Evolutionary conservation across 2,113 vertebrate genomes (phyloP).

Genomic region (Menidia beryllina): DNA sequence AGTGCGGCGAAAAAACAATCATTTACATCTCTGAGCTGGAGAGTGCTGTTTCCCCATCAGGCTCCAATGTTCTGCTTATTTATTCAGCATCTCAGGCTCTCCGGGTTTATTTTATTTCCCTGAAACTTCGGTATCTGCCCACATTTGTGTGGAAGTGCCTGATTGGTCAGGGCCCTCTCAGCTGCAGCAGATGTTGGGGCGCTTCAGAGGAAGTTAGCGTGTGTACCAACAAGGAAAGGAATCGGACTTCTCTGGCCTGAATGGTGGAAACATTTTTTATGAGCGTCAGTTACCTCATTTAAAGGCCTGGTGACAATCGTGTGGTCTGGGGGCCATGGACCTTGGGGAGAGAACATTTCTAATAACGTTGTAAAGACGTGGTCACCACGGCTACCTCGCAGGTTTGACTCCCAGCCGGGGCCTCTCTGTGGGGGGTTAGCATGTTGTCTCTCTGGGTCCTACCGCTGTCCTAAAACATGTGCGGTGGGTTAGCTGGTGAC

Average conservation of each 20-base stretch:
- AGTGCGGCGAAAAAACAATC: slow-evolving; percentile 73
- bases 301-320: slow-evolving; percentile 50
- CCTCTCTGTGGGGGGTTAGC: no score
- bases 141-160: slow-evolving; percentile 18
- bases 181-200: slow-evolving; percentile 63
- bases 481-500: no score
- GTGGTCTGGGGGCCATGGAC: slow-evolving; percentile 11
- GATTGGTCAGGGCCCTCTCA: slow-evolving; percentile 37
- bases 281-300: slow-evolving; percentile 55
- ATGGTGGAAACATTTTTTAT: slow-evolving; percentile 58
- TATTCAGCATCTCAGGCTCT: slow-evolving; percentile 70
- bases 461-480: no score
- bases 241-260: slow-evolving; percentile 20
- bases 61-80: slow-evolving; percentile 73
- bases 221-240: not conserved
- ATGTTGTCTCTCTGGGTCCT: no score
- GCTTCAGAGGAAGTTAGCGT: slow-evolving; percentile 22
- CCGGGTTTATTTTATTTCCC: slow-evolving; percentile 79
- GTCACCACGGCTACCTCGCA: no score
- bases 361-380: no score
- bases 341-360: no score
- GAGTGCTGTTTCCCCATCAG: slow-evolving; percentile 35
- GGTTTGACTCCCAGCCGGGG: no score
- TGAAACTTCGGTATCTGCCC: slow-evolving; percentile 72
- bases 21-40: slow-evolving; percentile 65